phyloP scores from a whole-genome alignment of 2,113 vertebrate species.

The Chrysemys picta region DNA sequence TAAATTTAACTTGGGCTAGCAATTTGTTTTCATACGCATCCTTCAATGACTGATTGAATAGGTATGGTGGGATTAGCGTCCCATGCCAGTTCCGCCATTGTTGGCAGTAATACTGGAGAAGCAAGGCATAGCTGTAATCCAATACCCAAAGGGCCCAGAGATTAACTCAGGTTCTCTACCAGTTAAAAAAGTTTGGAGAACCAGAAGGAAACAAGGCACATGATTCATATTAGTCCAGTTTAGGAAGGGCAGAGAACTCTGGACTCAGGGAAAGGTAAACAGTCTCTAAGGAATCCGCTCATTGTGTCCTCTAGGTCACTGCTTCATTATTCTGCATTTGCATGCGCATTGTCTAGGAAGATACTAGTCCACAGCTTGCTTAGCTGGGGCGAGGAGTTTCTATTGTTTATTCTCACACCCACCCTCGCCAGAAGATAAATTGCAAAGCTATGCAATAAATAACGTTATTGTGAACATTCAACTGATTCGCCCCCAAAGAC shows the following conservation, averaged over 20 bases:
- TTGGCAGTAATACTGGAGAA: slow-evolving; percentile 3
- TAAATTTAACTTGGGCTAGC: slow-evolving; percentile 78
- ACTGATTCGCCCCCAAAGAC: background rate
- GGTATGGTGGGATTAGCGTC: slow-evolving; percentile 53
- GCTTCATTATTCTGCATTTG: background rate
- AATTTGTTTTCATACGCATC: slow-evolving; percentile 70
- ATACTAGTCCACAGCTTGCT: background rate
- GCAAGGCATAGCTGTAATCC: slow-evolving; percentile 37
- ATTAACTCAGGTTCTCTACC: slow-evolving; percentile 59
- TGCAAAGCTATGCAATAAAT: background rate
- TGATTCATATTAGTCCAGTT: background rate
- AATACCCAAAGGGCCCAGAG: slow-evolving; percentile 47
- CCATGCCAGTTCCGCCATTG: slow-evolving; percentile 33
- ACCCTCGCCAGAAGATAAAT: background rate
- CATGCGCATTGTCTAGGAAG: background rate
- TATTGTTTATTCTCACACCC: background rate
- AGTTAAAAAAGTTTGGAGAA: slow-evolving; percentile 38
- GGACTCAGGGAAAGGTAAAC: background rate
- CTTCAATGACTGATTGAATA: slow-evolving; percentile 52
- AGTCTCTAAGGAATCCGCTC: background rate
- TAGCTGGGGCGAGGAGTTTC: slow-evolving; percentile 7
- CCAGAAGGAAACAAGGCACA: background rate
- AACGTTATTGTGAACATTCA: background rate
- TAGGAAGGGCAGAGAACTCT: background rate
- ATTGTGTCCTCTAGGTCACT: background rate